Percentiles rank a stretch among this genome's conserved stretches.
Evolutionary conservation across 2,797 vertebrate genomes (phyloP).

Genomic region (Oreochromis mossambicus): DNA sequence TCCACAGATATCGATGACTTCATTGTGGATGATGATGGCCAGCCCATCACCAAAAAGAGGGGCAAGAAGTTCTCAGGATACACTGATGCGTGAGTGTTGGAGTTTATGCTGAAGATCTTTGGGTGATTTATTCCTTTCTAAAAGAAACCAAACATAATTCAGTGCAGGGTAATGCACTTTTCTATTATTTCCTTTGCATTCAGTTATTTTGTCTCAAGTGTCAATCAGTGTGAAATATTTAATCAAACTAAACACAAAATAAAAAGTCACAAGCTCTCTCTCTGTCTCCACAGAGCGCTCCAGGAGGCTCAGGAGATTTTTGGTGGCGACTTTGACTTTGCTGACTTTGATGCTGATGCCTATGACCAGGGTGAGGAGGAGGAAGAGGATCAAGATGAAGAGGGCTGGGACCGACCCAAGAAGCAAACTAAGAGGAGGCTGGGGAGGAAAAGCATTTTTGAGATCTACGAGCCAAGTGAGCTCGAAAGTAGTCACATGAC

Average conservation of each 20-base stretch:
- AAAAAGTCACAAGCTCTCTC: neutral
- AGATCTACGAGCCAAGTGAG: conserved; percentile 98
- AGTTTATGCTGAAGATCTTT: neutral
- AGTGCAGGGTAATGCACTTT: neutral
- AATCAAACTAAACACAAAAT: neutral
- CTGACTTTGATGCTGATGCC: conserved; percentile 90
- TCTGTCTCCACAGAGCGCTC: conserved; percentile 79
- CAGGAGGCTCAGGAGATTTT: conserved; percentile 99
- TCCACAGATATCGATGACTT: conserved; percentile 94
- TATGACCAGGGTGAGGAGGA: conserved; percentile 95
- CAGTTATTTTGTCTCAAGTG: neutral
- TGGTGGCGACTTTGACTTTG: conserved; percentile 96
- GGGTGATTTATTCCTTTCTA: neutral
- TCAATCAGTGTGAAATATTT: neutral
- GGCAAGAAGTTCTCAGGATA: conserved; percentile 96
- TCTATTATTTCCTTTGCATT: neutral
- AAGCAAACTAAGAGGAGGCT: conserved; percentile 93
- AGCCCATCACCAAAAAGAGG: conserved; percentile 95
- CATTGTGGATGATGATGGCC: conserved; percentile 98
- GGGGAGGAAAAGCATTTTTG: conserved; percentile 96
- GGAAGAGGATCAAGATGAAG: conserved; percentile 93
- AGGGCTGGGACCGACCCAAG: conserved; percentile 90
- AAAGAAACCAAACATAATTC: neutral
- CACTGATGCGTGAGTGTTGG: conserved; percentile 91
- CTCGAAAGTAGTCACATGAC: conserved; percentile 98